phyloP scores from a whole-genome alignment of 2,113 vertebrate genomes.

The Chrysochloris asiatica region DNA sequence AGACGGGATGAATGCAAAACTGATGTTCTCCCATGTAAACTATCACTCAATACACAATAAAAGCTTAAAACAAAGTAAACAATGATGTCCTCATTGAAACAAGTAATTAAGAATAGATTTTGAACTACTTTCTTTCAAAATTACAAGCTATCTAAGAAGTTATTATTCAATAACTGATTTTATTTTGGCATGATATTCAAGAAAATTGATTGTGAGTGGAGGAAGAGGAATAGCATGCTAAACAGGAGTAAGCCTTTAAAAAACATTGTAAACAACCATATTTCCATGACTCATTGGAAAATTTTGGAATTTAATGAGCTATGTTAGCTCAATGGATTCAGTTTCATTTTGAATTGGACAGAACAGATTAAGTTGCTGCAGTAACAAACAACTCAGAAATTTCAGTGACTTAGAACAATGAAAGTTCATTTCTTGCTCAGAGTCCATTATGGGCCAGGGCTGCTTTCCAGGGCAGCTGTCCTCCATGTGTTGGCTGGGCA shows the following conservation, averaged over 20 bases:
- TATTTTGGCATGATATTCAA: background rate
- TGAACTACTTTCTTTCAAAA: background rate
- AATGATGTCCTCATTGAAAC: background rate
- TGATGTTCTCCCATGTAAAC: too few relatives aligned
- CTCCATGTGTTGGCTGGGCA: slow-evolving; percentile 29
- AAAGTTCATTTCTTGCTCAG: too few relatives aligned
- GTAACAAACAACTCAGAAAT: too few relatives aligned
- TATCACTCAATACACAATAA: too few relatives aligned
- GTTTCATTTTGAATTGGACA: too few relatives aligned
- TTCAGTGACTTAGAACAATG: too few relatives aligned
- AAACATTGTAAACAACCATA: background rate
- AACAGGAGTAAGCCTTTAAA: background rate
- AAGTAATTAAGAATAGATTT: background rate
- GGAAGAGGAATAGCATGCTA: background rate
- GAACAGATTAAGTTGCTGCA: too few relatives aligned
- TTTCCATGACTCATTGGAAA: background rate
- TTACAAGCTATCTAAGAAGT: background rate
- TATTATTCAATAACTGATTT: background rate
- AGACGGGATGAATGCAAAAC: too few relatives aligned
- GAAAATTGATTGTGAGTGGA: background rate
- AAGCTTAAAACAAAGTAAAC: too few relatives aligned
- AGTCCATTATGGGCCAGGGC: background rate
- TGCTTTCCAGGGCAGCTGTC: slow-evolving; percentile 51
- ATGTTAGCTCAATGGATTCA: too few relatives aligned
- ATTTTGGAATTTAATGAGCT: too few relatives aligned